phyloP scores from a whole-genome alignment of 2,797 vertebrate genomes.

The Fratercula arctica region DNA sequence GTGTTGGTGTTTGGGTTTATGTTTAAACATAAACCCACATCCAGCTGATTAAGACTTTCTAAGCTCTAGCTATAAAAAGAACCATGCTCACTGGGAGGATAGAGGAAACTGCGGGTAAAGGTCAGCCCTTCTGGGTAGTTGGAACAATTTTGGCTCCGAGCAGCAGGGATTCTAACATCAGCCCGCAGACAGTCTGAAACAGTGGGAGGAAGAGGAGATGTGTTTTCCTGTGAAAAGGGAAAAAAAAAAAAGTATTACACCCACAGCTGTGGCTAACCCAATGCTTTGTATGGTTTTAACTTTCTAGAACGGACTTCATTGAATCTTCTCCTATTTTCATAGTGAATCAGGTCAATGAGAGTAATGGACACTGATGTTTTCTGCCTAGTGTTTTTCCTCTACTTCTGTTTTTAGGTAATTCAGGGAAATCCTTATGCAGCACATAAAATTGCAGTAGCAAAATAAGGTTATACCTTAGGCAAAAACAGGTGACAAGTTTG shows the following conservation, averaged over 20 bases:
- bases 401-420: constrained; percentile 37
- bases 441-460: constrained; percentile 6
- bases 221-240: constrained; percentile 75
- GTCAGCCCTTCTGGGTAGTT: constrained; percentile 74
- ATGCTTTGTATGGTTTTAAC: constrained; percentile 62
- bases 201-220: constrained; percentile 76
- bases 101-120: constrained; percentile 88
- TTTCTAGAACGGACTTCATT: constrained; percentile 72
- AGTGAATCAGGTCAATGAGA: constrained; percentile 72
- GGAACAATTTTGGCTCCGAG: constrained; percentile 85
- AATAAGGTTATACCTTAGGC: background rate
- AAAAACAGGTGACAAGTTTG: constrained; percentile 8
- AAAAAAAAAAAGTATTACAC: constrained; percentile 55
- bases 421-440: constrained; percentile 73
- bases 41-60: constrained; percentile 79
- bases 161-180: constrained; percentile 86
- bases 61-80: constrained; percentile 77
- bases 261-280: constrained; percentile 70
- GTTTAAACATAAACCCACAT: constrained; percentile 80
- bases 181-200: constrained; percentile 86
- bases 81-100: constrained; percentile 88
- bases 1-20: constrained; percentile 67
- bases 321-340: constrained; percentile 73
- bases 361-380: constrained; percentile 49
- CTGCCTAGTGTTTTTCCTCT: constrained; percentile 52